Evolutionary conservation across 2,888 invertebrate genomes (phyloP), one percentile per base, ranked within the genome.

Genomic region (Cheilosia vernalis): DNA sequence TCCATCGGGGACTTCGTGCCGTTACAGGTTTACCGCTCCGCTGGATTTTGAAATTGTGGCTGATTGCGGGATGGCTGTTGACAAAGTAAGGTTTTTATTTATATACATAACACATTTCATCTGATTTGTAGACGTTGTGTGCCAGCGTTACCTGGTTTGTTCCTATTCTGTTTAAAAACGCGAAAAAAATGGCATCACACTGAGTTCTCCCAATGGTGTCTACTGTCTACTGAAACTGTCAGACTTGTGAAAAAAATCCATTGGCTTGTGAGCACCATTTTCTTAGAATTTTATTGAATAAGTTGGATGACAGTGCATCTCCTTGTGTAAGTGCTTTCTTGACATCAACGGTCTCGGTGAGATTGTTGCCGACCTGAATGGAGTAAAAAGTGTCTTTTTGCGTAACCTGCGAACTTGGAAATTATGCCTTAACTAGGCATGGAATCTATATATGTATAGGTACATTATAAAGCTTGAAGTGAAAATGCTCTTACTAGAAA

Each of bases 21-120:
- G 90, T 15, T 92, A 92, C 83, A 88, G 70, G 13, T 87, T 92
- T 47, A 74, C 55, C 0, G 91, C 91, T 1, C 91, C 91, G 0
- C 0, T 70, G 19, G 90, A 90, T 78, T 83, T 90, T 69, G 82
- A 87, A 27, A 89, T 92, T 40, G 49, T 80, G 33, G 56, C 88
- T 0, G 84, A 89, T 4, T 92, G 92, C 77, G 84, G 74, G 13
- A 80, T 92, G 0, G 76, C 64, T 6, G 19, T 91, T 30, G 88
- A 89, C 30, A 88, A 89, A 89, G 91, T 91, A 87, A 74, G 79
- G 21, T 53, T 10, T 21, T 24, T 56, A 64, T 24, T 72, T 42
- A 7, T 42, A n/a, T n/a, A 19, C 9, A 9, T 30, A 10, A 40
- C 1, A 9, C 1, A 51, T 51, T 33, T 19, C 4, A 37, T 30